phyloP scores from a whole-genome alignment of 2,797 vertebrate species.

The Tachyglossus aculeatus region DNA sequence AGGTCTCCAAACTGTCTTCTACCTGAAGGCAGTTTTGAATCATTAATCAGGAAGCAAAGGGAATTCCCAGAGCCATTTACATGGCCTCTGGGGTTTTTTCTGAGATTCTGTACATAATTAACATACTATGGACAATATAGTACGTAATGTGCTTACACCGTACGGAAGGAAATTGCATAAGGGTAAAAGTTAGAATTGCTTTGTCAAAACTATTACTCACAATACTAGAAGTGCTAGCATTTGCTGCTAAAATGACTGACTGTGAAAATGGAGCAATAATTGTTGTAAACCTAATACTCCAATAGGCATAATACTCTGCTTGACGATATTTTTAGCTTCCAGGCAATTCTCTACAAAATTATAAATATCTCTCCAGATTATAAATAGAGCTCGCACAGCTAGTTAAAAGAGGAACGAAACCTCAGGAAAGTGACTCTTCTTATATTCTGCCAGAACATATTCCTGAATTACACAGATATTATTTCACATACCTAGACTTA shows the following conservation, averaged over 20 bases:
- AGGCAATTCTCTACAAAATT: not conserved
- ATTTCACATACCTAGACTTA: slow-evolving; percentile 14
- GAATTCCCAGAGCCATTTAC: slow-evolving; percentile 5
- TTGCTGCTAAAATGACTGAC: slow-evolving; percentile 50
- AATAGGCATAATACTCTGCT: slow-evolving; percentile 32
- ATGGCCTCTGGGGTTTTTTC: not conserved
- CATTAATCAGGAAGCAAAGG: slow-evolving; percentile 6
- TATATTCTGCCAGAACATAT: not conserved
- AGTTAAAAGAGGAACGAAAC: not conserved
- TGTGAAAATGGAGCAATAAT: slow-evolving; percentile 14
- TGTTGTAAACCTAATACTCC: not conserved
- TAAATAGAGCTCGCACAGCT: no score
- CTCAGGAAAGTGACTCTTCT: not conserved
- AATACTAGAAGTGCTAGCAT: not conserved
- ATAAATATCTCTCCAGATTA: no score
- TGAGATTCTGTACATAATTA: no score
- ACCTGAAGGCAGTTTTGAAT: slow-evolving; percentile 11
- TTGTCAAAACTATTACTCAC: slow-evolving; percentile 50
- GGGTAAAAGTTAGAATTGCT: not conserved
- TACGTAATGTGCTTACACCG: no score
- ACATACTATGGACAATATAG: no score
- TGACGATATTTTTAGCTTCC: slow-evolving; percentile 49
- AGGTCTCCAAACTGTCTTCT: not conserved
- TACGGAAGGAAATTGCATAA: no score
- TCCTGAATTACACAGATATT: slow-evolving; percentile 32